These are phyloP conservation scores for Microcebus jonahi DNA, from an alignment of 2,113 vertebrate genomes.

Conservation along the genomic window DNA sequence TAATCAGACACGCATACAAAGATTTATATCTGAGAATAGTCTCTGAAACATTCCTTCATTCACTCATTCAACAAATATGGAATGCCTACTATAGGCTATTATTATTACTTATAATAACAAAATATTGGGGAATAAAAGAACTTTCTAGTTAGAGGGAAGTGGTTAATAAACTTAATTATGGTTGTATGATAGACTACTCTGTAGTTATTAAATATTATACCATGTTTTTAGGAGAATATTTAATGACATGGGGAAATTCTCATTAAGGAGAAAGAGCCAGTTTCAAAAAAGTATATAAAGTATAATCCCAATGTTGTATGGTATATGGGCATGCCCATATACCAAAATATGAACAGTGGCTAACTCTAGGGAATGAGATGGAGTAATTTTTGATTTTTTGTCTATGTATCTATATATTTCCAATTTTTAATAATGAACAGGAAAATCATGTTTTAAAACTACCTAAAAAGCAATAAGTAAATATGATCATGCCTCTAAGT, in stretches of 20 bases:
- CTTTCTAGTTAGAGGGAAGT: neutral
- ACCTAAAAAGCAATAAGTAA: neutral
- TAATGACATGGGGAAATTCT: neutral
- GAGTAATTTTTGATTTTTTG: neutral
- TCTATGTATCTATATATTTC: neutral
- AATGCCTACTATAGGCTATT: neutral
- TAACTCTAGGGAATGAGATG: neutral
- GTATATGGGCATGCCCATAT: too few species aligned
- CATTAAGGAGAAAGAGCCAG: neutral
- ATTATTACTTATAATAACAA: neutral
- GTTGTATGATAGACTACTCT: neutral
- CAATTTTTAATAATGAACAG: neutral
- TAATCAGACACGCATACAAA: neutral
- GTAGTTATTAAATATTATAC: neutral
- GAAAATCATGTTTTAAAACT: neutral
- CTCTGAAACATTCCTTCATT: neutral
- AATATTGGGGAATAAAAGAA: neutral
- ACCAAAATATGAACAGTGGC: neutral
- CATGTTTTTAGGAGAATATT: neutral
- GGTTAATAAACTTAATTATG: neutral
- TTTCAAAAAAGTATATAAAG: neutral
- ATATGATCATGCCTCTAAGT: neutral
- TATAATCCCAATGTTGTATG: neutral
- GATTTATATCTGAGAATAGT: neutral
- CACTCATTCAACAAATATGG: neutral